phyloP scores from a whole-genome alignment of 2,113 vertebrate genomes.

The Trochalopteron elliotii region DNA sequence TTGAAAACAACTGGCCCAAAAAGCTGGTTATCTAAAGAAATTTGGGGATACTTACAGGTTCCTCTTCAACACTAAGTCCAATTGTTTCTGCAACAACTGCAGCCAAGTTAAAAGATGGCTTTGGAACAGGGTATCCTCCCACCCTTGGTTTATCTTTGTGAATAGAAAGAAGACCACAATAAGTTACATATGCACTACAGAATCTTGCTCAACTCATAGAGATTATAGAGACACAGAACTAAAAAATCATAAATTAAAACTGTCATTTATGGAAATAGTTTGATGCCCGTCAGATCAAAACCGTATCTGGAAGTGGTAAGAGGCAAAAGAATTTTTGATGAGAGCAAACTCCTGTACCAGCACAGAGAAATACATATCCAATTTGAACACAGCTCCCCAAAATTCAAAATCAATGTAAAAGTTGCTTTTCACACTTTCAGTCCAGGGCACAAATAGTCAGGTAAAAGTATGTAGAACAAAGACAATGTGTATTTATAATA shows the following conservation, averaged over 20 bases:
- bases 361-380: not conserved
- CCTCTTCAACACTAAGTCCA: conserved; percentile 69
- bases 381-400: not conserved
- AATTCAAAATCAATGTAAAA: not conserved
- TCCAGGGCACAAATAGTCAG: not conserved
- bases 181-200: not conserved
- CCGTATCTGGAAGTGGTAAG: fast-evolving
- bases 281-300: not conserved
- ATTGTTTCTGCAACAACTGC: conserved; percentile 87
- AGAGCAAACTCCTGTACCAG: not conserved
- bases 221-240: not conserved
- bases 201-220: not conserved
- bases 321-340: not conserved
- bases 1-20: not conserved
- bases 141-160: conserved; percentile 53
- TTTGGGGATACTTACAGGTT: conserved; percentile 74
- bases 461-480: not conserved
- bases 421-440: not conserved
- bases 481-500: not conserved
- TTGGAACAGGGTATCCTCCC: conserved; percentile 51
- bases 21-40: not conserved
- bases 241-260: not conserved
- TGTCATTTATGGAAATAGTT: not conserved
- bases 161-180: not conserved
- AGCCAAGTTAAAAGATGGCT: conserved; percentile 72